These are phyloP conservation scores for Popillia japonica DNA, from an alignment of 1,140 invertebrate species.

Conservation along the genomic window DNA sequence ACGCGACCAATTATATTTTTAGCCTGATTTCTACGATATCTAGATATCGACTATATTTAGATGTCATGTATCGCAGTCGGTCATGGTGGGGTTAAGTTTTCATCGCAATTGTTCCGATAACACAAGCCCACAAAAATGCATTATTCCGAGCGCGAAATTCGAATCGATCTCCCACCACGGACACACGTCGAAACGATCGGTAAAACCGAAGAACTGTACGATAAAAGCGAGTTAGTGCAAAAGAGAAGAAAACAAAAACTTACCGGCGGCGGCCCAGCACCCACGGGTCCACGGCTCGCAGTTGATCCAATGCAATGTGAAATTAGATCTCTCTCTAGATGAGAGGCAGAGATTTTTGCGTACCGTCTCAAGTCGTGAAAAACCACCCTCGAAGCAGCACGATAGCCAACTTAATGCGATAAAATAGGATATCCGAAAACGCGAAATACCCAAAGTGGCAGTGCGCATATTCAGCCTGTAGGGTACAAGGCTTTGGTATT, in stretches of 20 bases:
- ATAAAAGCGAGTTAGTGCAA: neutral
- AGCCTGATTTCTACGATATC: neutral
- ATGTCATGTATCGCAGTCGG: neutral
- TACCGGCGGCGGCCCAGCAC: neutral
- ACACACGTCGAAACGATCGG: neutral
- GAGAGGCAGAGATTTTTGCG: slow-evolving; percentile 19
- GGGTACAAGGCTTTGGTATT: slow-evolving; percentile 40
- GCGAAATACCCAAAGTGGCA: slow-evolving; percentile 52
- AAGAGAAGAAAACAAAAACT: slow-evolving; percentile 24
- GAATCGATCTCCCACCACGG: slow-evolving; percentile 1
- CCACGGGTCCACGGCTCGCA: neutral
- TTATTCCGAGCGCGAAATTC: slow-evolving; percentile 9
- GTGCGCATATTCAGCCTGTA: slow-evolving; percentile 52
- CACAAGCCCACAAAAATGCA: neutral
- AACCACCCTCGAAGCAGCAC: slow-evolving; percentile 57
- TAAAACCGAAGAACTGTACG: neutral
- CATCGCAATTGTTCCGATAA: neutral
- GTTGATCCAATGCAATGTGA: neutral
- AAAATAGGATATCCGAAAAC: slow-evolving; percentile 54
- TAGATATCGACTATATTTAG: neutral
- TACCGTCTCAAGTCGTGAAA: neutral
- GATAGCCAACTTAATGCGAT: slow-evolving; percentile 58
- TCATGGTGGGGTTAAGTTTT: neutral
- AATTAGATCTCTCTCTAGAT: neutral
- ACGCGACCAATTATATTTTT: neutral